Base-by-base conservation (phyloP, 2,888 invertebrate species). In the Vesta saturnalis region DNA sequence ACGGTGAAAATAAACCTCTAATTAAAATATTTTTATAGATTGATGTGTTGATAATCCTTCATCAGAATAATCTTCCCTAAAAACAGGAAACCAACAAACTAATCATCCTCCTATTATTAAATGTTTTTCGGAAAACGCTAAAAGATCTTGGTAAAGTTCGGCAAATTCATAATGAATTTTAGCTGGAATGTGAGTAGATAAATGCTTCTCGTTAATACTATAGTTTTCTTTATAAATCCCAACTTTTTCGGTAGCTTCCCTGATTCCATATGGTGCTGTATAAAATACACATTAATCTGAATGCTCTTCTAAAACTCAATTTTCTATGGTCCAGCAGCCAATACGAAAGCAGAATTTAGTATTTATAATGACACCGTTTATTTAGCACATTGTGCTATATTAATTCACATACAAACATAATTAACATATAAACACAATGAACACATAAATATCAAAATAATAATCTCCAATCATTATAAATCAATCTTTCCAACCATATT, bases 201-300 rank as follows among this genome's bases (percentile, higher is more conserved):
- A 80, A 79, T 91, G 91, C 71, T 90, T 87, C 21, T 90, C 89
- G 4, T 88, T 87, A 10, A 94, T 87, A 1, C 86, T 86, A 75
- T 88, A 90, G 77, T 89, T 87, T 46, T 86, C 85, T 73, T 87
- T 86, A 43, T 76, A 79, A 4, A 91, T 89, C 22, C 95, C 96
- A 52, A 96, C 90, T 81, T 91, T 92, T 83, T 94, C 94, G 0
- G 95, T 94, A 0, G 97, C 90, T 85, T 99, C 99, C 70, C 99
- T 86, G 21, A 99, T 95, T 23, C 99, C 99, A 85, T 99, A 99
- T 0, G 99, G 99, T 18, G 99, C 98, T 97, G n/a, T n/a, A n/a
- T n/a, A n/a, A n/a, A n/a, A n/a, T n/a, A n/a, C n/a, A n/a, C n/a
- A n/a, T n/a, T n/a, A n/a, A n/a, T n/a, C n/a, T n/a, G n/a, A n/a